These are phyloP conservation scores for Nycticorax nycticorax DNA, from an alignment of 2,113 vertebrate species.

Conservation along the genomic window DNA sequence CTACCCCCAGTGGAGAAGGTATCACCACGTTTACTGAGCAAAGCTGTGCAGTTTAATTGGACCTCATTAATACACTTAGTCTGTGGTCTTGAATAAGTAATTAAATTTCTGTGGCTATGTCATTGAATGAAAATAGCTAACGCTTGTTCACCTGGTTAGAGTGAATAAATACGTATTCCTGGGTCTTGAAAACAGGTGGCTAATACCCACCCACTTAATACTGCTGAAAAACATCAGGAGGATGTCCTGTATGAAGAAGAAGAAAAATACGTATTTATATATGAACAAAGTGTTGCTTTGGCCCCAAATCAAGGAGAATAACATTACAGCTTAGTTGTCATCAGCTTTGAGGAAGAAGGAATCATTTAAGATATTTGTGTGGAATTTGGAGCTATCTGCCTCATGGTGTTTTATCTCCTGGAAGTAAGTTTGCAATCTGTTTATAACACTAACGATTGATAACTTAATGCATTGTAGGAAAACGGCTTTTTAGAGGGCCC, in stretches of 20 bases:
- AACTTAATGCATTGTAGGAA: not conserved
- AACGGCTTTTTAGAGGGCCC: not conserved
- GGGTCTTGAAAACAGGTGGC: not conserved
- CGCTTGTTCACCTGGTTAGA: not conserved
- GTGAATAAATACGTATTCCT: not conserved
- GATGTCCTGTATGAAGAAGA: not conserved
- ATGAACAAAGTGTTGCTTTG: not conserved
- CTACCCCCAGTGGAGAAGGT: not conserved
- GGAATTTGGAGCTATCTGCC: rapidly evolving
- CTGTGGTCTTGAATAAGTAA: not conserved
- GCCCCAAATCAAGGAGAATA: rapidly evolving
- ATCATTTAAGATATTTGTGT: rapidly evolving
- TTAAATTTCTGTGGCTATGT: not conserved
- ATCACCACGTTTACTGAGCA: not conserved
- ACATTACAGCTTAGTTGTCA: not conserved
- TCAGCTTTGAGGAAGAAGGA: not conserved
- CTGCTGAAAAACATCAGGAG: not conserved
- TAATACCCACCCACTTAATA: rapidly evolving
- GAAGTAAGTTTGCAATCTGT: not conserved
- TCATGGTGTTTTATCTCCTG: not conserved
- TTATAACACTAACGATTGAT: not conserved
- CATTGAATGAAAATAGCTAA: not conserved
- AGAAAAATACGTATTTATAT: not conserved
- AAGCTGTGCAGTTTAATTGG: not conserved
- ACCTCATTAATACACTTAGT: not conserved